Base-by-base conservation (phyloP, 1,140 invertebrate species). In the Drosophila prosaltans region DNA sequence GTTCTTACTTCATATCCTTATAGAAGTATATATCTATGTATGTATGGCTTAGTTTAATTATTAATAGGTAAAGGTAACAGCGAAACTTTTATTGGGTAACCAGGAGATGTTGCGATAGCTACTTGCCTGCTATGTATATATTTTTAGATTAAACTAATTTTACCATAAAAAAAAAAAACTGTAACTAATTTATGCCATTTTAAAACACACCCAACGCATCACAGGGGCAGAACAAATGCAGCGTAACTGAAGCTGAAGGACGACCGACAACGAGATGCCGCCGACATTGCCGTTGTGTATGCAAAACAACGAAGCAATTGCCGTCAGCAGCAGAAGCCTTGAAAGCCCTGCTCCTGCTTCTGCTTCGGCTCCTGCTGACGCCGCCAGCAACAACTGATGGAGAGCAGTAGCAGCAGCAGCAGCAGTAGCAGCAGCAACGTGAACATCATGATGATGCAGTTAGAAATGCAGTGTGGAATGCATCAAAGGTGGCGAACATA, bases 171-270 rank as follows among this genome's bases (percentile, higher is more conserved):
- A 73, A 43, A 43, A 43, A 16, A 43, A n/a, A 26, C 6, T 36
- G 32, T 76, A 81, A 65, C 77, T 77, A 83, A 88, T 83, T 88
- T 58, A 71, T 74, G 84, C 54, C 67, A 74, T 74, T 89, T 64
- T 63, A 65, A 72, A 16, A 16, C 16, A 43, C 55, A 69, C 60
- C 39, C 61, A 40, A 67, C 51, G 45, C 69, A 63, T 60, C 24
- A 32, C 54, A 61, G 61, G 68, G 5, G 57, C n/a, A 40, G 43
- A 21, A 41, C 39, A 54, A 61, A 45, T 79, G 73, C 77, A 65
- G 36, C 61, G 61, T 59, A 74, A 65, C 45, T 72, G 68, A 63
- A 61, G 72, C 62, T 77, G 77, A 81, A 86, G 84, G 84, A 80
- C 84, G 67, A 43, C 59, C 59, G 48, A 55, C 64, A 62, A 61